A percentile compares a stretch with the other conserved stretches of the same genome.
These are phyloP conservation scores for Cephus nigrinus DNA, from an alignment of 2,888 invertebrate genomes.

Conservation along the genomic window DNA sequence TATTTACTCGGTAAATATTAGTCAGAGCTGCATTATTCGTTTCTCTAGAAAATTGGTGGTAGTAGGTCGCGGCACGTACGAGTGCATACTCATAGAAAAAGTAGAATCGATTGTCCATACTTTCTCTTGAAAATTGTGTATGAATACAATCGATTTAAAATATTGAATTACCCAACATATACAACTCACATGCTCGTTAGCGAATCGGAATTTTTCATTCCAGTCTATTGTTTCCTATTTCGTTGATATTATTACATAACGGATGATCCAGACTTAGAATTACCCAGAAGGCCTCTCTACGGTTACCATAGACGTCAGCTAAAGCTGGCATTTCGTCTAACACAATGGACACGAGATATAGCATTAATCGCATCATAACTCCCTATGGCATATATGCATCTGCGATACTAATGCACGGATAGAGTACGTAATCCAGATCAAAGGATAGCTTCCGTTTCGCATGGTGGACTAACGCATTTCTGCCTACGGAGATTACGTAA, in stretches of 20 bases:
- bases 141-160: neutral
- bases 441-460: slow-evolving; percentile 35
- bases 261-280: neutral
- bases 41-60: neutral
- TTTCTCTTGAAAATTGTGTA: neutral
- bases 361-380: slow-evolving; percentile 54
- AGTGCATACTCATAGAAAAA: neutral
- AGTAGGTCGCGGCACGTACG: neutral
- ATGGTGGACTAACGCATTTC: slow-evolving; percentile 27
- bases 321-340: slow-evolving; percentile 46
- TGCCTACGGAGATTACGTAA: neutral
- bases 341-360: slow-evolving; percentile 47
- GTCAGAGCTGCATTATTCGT: neutral
- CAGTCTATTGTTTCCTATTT: too few relatives aligned
- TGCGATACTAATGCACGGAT: slow-evolving; percentile 26
- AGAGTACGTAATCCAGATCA: slow-evolving; percentile 38
- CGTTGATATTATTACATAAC: neutral
- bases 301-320: slow-evolving; percentile 37
- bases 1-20: neutral
- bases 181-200: neutral
- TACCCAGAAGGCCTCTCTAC: slow-evolving; percentile 4
- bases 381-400: slow-evolving; percentile 33
- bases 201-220: neutral
- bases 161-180: neutral
- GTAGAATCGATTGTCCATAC: neutral